These are phyloP conservation scores for Heliconius charithonia DNA, from an alignment of 2,888 invertebrate species.

Conservation along the genomic window DNA sequence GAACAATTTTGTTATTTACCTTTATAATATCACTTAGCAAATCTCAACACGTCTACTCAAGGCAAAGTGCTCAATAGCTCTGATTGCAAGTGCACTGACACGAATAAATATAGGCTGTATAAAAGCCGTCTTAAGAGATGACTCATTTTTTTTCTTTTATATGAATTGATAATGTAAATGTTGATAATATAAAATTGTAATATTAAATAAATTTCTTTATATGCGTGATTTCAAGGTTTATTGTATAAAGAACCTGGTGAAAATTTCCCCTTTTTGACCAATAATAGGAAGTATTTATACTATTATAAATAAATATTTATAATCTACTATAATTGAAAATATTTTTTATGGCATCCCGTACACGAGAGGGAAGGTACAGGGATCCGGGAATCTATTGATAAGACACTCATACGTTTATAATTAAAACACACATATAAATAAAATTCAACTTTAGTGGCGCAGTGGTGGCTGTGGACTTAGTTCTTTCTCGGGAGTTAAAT, in stretches of 20 bases:
- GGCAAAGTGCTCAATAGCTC: constrained; percentile 52
- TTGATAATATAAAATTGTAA: not conserved
- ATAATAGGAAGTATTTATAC: not conserved
- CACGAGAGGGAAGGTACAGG: too few relatives aligned
- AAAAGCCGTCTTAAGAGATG: constrained; percentile 22
- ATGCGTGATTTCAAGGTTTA: not conserved
- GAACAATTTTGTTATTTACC: not conserved
- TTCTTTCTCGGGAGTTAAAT: too few relatives aligned
- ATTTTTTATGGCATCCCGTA: too few relatives aligned
- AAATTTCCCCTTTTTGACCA: not conserved
- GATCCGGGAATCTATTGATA: too few relatives aligned
- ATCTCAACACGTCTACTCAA: constrained; percentile 6
- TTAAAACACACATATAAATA: too few relatives aligned
- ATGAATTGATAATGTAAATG: not conserved
- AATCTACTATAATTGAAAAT: too few relatives aligned
- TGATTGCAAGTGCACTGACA: constrained; percentile 33
- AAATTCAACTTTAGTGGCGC: too few relatives aligned
- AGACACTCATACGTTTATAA: too few relatives aligned
- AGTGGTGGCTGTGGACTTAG: too few relatives aligned
- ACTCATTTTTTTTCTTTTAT: not conserved
- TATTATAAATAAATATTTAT: too few relatives aligned
- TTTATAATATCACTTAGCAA: constrained; percentile 11
- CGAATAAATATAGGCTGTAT: constrained; percentile 33
- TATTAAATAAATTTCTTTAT: not conserved
- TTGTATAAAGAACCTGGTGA: too few relatives aligned